phyloP scores from a whole-genome alignment of 2,888 invertebrate species.

The Brachypterus glaber region DNA sequence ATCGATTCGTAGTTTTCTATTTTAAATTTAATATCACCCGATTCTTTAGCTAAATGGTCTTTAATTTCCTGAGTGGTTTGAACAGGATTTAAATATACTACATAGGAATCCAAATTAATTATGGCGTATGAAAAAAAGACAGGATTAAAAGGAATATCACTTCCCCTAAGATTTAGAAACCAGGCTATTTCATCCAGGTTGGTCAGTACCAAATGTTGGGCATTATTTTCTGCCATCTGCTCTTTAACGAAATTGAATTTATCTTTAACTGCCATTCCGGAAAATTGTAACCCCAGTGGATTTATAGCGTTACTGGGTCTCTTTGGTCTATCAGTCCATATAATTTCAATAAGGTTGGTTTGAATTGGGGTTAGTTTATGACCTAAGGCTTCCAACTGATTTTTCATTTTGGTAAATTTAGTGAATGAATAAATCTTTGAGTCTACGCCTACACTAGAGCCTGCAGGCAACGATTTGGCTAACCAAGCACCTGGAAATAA shows the following conservation, averaged over 20 bases:
- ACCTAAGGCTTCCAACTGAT: conserved; percentile 52
- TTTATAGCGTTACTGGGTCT: conserved; percentile 46
- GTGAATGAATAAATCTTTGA: conserved; percentile 59
- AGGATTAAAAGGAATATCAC: conserved; percentile 83
- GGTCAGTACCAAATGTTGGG: conserved; percentile 57
- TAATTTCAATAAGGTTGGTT: conserved; percentile 61
- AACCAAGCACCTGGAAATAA: conserved; percentile 64
- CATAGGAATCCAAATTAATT: conserved; percentile 47
- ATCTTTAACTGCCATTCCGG: conserved; percentile 52
- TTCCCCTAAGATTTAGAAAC: conserved; percentile 78
- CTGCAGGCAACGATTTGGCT: conserved; percentile 49
- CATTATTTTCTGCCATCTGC: conserved; percentile 58
- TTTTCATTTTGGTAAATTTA: conserved; percentile 51
- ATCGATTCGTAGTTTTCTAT: conserved; percentile 50
- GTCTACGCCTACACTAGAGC: conserved; percentile 68
- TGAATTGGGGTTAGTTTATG: conserved; percentile 55
- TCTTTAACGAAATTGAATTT: conserved; percentile 59
- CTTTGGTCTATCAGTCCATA: conserved; percentile 54
- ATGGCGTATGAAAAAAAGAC: conserved; percentile 69
- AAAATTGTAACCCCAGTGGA: conserved; percentile 51
- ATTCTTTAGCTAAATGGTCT: conserved; percentile 51
- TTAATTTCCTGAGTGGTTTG: conserved; percentile 45
- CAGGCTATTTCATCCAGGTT: conserved; percentile 83
- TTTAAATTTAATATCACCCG: conserved; percentile 41
- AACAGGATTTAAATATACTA: conserved; percentile 58